These are phyloP conservation scores for Tetranychus truncatus DNA, from an alignment of 2,888 invertebrate species.

Conservation along the genomic window DNA sequence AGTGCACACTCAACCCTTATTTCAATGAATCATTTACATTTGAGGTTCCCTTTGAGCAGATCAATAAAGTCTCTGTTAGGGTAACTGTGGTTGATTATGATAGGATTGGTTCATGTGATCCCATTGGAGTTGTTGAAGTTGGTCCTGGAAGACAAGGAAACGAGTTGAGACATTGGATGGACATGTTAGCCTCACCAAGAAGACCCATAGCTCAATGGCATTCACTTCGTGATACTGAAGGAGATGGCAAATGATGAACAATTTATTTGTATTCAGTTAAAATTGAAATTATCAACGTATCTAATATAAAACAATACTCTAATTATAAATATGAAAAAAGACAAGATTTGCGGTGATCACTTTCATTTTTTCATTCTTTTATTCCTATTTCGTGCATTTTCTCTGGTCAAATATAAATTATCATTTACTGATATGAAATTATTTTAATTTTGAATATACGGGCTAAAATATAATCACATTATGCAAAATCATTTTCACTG, in stretches of 20 bases:
- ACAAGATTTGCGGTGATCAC: no score
- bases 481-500: no score
- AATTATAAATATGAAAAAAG: no score
- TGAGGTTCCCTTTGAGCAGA: slow-evolving; percentile 99
- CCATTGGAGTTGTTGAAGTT: slow-evolving; percentile 60
- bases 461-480: no score
- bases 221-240: slow-evolving; percentile 60
- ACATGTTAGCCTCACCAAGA: slow-evolving; percentile 96
- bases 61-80: slow-evolving; percentile 98
- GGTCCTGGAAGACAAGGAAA: slow-evolving; percentile 74
- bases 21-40: slow-evolving; percentile 99
- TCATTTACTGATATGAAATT: no score
- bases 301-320: no score
- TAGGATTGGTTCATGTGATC: slow-evolving; percentile 97
- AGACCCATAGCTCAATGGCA: slow-evolving; percentile 99
- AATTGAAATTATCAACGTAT: no score
- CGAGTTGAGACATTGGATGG: slow-evolving; percentile 89
- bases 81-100: slow-evolving; percentile 99
- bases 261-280: no score
- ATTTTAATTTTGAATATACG: no score
- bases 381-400: no score
- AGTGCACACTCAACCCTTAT: slow-evolving; percentile 99
- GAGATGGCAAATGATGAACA: neutral
- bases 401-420: no score
- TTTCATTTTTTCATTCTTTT: no score